Evolutionary conservation across 2,113 vertebrate species (phyloP).

Genomic region (Antigone vipio): DNA sequence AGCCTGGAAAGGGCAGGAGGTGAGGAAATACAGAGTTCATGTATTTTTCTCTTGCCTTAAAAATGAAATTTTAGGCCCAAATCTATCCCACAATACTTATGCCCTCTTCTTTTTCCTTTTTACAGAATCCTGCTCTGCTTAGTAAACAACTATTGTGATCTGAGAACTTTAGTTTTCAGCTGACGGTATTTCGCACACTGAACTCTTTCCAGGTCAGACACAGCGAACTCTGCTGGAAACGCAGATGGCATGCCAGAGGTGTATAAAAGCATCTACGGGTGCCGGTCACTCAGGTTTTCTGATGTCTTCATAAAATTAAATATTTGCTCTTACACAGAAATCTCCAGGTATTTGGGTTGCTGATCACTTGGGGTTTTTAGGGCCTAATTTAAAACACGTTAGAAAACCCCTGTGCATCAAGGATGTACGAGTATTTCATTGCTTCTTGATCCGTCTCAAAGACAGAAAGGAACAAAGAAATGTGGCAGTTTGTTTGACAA

Average conservation of each 20-base stretch:
- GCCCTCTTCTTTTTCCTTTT: neutral
- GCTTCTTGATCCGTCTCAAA: neutral
- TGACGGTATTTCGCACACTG: neutral
- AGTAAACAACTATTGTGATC: neutral
- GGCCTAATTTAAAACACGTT: neutral
- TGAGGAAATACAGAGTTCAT: neutral
- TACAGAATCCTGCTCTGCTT: neutral
- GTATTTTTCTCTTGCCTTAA: neutral
- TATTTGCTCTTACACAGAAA: neutral
- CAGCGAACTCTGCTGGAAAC: neutral
- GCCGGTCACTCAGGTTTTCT: neutral
- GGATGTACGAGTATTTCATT: neutral
- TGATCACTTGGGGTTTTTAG: neutral
- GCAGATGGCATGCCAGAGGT: neutral
- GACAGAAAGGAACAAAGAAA: neutral
- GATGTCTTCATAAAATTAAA: neutral
- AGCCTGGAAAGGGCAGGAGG: constrained; percentile 77
- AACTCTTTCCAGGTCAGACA: neutral
- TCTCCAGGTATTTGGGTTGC: neutral
- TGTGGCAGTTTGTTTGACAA: neutral
- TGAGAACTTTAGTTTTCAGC: neutral
- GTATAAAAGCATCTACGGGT: neutral
- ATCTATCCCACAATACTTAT: neutral
- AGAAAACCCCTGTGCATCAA: neutral
- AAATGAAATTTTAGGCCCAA: neutral